Evolutionary conservation across 1,140 invertebrate genomes (phyloP).

Genomic region (Eumeta japonica): DNA sequence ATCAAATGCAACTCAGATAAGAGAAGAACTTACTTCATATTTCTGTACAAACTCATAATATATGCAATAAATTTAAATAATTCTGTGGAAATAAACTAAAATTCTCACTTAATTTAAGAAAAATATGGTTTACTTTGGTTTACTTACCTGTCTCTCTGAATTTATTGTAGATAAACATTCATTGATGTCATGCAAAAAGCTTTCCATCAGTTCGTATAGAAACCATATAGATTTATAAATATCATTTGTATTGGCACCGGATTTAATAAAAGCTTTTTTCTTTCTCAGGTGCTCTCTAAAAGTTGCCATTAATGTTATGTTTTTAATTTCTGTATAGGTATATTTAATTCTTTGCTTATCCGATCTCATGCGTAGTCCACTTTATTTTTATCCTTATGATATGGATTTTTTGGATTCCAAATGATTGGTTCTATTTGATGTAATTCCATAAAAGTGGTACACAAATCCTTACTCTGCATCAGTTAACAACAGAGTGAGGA

Average conservation of each 20-base stretch:
- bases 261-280: constrained; percentile 12
- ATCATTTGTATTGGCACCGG: constrained; percentile 17
- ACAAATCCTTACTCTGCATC: not conserved
- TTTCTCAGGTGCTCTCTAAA: constrained; percentile 15
- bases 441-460: constrained; percentile 1
- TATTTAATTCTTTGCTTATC: not conserved
- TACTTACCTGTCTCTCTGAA: constrained; percentile 6
- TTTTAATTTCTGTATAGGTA: constrained; percentile 1
- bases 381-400: not conserved
- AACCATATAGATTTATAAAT: constrained; percentile 28
- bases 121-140: constrained; percentile 6
- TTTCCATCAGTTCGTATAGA: constrained; percentile 22
- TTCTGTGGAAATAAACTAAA: not conserved
- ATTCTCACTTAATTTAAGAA: constrained; percentile 3
- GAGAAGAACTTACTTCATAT: constrained; percentile 13
- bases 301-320: not conserved
- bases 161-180: too few species aligned
- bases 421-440: not conserved
- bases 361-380: not conserved
- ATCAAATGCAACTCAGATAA: constrained; percentile 11
- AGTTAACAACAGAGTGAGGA: constrained; percentile 1
- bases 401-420: not conserved
- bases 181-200: constrained; percentile 11
- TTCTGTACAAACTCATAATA: constrained; percentile 7
- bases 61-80: constrained; percentile 2